phyloP scores from a whole-genome alignment of 2,113 vertebrate genomes.

The Clarias macrocephalus region DNA sequence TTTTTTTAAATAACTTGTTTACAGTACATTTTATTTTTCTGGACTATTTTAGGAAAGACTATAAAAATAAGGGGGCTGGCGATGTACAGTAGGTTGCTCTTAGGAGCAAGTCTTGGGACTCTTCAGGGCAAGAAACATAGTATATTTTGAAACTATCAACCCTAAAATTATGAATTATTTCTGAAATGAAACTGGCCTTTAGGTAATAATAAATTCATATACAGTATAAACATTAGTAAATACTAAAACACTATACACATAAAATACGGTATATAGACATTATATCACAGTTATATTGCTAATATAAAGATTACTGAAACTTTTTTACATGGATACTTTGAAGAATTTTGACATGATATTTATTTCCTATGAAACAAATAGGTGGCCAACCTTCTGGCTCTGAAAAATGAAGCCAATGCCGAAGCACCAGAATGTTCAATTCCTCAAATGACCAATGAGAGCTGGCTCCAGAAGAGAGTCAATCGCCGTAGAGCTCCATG shows the following conservation, averaged over 20 bases:
- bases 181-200: not conserved
- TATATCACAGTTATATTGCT: too few relatives aligned
- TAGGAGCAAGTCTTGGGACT: too few relatives aligned
- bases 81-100: too few relatives aligned
- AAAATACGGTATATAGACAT: too few relatives aligned
- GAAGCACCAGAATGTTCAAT: too few relatives aligned
- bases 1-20: not conserved
- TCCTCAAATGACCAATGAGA: too few relatives aligned
- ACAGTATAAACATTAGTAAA: not conserved
- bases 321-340: not conserved
- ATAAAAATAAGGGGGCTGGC: not conserved
- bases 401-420: too few relatives aligned
- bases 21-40: not conserved
- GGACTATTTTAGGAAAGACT: not conserved
- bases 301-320: not conserved
- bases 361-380: not conserved
- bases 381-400: too few relatives aligned
- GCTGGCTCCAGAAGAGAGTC: too few relatives aligned
- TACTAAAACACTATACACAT: not conserved
- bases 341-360: not conserved
- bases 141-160: not conserved
- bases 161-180: not conserved
- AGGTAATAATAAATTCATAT: too few relatives aligned
- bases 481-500: too few relatives aligned
- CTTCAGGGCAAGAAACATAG: not conserved